phyloP scores from a whole-genome alignment of 1,140 invertebrate species.

The Sitobion miscanthi region DNA sequence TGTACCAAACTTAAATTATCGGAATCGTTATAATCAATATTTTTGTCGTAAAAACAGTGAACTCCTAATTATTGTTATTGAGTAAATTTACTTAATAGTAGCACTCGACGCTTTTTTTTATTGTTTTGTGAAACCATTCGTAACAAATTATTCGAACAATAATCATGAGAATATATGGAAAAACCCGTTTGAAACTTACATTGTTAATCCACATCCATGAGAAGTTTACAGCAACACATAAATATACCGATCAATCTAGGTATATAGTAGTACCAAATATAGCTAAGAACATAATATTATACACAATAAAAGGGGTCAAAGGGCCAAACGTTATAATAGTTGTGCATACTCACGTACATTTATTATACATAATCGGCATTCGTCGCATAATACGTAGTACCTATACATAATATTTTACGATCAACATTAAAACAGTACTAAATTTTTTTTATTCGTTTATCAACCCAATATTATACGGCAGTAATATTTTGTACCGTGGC shows the following conservation, averaged over 20 bases:
- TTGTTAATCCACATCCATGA: background rate
- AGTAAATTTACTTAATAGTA: background rate
- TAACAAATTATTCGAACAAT: background rate
- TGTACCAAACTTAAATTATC: background rate
- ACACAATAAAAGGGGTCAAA: background rate
- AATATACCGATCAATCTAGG: background rate
- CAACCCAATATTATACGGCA: background rate
- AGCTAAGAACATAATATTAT: background rate
- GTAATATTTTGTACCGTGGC: background rate
- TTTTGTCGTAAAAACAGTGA: background rate
- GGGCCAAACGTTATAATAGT: background rate
- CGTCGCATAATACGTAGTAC: background rate
- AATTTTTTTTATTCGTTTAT: slow-evolving; percentile 1
- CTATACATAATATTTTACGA: background rate
- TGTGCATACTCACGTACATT: background rate
- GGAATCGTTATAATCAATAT: background rate
- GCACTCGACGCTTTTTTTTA: background rate
- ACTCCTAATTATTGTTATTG: background rate
- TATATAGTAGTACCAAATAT: background rate
- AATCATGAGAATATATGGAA: background rate
- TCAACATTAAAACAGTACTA: background rate
- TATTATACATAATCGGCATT: background rate
- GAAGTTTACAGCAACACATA: background rate
- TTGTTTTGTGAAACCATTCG: background rate
- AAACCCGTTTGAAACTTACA: background rate